phyloP scores from a whole-genome alignment of 2,113 vertebrate species.

The Meriones unguiculatus region DNA sequence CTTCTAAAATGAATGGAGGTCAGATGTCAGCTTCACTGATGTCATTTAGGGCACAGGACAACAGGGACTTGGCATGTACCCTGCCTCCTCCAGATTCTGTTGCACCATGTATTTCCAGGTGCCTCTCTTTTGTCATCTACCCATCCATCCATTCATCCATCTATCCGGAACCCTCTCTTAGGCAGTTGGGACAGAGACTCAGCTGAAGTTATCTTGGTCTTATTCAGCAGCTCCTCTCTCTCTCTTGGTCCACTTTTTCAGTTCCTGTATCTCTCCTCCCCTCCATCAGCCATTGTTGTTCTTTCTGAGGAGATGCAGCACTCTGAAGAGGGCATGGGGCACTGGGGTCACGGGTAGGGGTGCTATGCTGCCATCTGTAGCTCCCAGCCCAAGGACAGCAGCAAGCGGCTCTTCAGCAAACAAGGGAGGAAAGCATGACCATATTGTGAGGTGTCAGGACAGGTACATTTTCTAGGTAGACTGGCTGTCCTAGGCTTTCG shows the following conservation, averaged over 20 bases:
- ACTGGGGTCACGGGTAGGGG: neutral
- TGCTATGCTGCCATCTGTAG: neutral
- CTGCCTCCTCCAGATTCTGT: neutral
- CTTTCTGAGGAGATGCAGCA: neutral
- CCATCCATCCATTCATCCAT: accelerated
- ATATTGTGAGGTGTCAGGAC: accelerated
- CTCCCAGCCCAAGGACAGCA: neutral
- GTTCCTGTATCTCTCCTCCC: neutral
- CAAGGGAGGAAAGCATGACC: neutral
- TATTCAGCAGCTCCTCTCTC: neutral
- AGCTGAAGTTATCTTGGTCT: accelerated
- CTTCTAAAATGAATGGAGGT: neutral
- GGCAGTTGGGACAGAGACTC: neutral
- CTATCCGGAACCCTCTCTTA: neutral
- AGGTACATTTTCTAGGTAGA: accelerated
- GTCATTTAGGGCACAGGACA: neutral
- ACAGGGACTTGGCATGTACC: neutral
- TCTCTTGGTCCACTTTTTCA: neutral
- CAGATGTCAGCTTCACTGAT: neutral
- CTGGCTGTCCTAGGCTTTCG: neutral
- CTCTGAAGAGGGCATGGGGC: accelerated
- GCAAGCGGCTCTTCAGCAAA: neutral
- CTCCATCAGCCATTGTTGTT: neutral
- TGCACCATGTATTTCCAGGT: neutral
- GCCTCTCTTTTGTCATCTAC: neutral